Conservation (phyloP, 2,113 vertebrate genomes). For the Ophiodon elongatus region DNA sequence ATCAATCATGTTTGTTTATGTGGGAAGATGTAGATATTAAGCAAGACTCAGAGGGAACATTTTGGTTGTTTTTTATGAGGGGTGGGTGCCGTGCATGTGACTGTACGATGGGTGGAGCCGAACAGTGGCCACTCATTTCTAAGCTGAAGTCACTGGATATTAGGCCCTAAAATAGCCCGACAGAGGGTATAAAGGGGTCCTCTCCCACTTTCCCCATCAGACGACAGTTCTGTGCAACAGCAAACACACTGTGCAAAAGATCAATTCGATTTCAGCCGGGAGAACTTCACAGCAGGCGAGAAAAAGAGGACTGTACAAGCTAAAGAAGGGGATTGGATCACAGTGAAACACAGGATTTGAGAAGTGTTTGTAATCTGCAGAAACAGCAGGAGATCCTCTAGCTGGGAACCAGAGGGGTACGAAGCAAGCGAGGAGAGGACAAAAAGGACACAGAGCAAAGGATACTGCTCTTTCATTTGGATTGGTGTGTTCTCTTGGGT, state of each 20-base stretch:
- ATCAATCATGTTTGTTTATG: constrained; percentile 32
- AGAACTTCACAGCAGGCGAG: constrained; percentile 14
- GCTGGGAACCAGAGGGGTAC: constrained; percentile 43
- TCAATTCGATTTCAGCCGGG: not conserved
- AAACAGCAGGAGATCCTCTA: constrained; percentile 21
- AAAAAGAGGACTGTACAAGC: constrained; percentile 19
- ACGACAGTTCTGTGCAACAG: constrained; percentile 29
- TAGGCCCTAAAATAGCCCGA: constrained; percentile 82
- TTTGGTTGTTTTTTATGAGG: constrained; percentile 68
- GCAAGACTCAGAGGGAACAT: constrained; percentile 41
- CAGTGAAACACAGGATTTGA: constrained; percentile 37
- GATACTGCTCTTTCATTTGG: constrained; percentile 57
- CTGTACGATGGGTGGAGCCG: constrained; percentile 60
- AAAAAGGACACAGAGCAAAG: constrained; percentile 49
- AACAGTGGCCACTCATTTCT: constrained; percentile 65
- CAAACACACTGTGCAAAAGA: constrained; percentile 16
- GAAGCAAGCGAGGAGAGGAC: constrained; percentile 19
- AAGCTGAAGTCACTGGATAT: constrained; percentile 82
- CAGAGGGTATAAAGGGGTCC: constrained; percentile 81
- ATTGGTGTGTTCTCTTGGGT: constrained; percentile 59
- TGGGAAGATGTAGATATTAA: constrained; percentile 17
- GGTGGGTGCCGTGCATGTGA: constrained; percentile 70
- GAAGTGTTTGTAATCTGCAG: constrained; percentile 10
- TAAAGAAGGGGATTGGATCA: constrained; percentile 21
- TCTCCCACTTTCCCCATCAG: constrained; percentile 36